Conservation (phyloP, 1,140 invertebrate species). For the Calycopis cecrops region DNA sequence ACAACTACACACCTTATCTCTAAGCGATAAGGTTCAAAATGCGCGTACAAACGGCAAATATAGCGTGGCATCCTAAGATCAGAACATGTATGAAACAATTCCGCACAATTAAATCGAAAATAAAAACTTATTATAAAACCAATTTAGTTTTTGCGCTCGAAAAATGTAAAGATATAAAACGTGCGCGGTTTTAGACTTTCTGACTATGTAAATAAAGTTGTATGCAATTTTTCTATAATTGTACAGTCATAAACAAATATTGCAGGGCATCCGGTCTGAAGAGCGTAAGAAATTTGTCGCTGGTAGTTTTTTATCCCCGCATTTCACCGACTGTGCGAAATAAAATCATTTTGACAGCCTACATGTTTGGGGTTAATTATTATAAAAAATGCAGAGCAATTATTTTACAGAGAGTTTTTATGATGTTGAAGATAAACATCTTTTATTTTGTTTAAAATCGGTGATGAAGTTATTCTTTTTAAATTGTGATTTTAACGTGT, state of each 20-base stretch:
- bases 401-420: too few relatives aligned
- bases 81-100: constrained; percentile 59
- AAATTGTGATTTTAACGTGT: too few relatives aligned
- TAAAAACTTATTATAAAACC: constrained; percentile 45
- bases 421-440: too few relatives aligned
- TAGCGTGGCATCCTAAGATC: constrained; percentile 33
- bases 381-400: constrained; percentile 22
- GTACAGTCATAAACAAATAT: background rate
- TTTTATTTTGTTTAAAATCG: too few relatives aligned
- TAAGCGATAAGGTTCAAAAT: background rate
- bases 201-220: background rate
- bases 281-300: constrained; percentile 64
- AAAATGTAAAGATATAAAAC: constrained; percentile 10
- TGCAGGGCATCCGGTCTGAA: constrained; percentile 32
- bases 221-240: background rate
- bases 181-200: background rate
- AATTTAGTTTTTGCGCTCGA: constrained; percentile 19
- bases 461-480: too few relatives aligned
- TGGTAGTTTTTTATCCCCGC: constrained; percentile 37
- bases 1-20: background rate
- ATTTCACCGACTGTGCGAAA: constrained; percentile 33
- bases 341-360: constrained; percentile 34
- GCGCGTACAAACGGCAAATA: background rate
- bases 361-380: constrained; percentile 56
- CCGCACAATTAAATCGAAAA: constrained; percentile 59